A percentile compares a stretch with the other conserved stretches of the same genome.
Conservation (phyloP, 2,113 vertebrate genomes). For the Melanotaenia duboulayi region DNA sequence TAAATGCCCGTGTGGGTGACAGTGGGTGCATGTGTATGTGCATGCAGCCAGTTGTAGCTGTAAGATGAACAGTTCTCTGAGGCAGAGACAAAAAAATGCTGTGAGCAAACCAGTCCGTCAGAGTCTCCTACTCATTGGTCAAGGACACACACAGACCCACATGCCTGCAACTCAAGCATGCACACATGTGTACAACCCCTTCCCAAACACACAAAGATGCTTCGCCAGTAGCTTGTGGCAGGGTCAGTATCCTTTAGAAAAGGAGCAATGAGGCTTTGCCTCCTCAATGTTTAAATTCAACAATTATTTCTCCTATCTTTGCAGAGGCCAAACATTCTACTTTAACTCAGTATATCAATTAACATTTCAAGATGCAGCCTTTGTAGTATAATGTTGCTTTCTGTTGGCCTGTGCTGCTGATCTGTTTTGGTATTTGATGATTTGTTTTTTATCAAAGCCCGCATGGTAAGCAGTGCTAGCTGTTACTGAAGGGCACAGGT, state of each 20-base stretch:
- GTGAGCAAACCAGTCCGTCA: constrained; percentile 68
- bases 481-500: constrained; percentile 69
- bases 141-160: constrained; percentile 64
- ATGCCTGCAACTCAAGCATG: constrained; percentile 46
- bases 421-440: constrained; percentile 62
- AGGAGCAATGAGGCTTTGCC: constrained; percentile 48
- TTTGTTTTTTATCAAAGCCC: constrained; percentile 56
- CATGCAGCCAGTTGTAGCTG: constrained; percentile 51
- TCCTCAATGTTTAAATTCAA: constrained; percentile 43
- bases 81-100: constrained; percentile 66
- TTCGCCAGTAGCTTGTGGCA: constrained; percentile 65
- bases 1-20: constrained; percentile 8
- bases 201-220: constrained; percentile 57
- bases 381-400: constrained; percentile 14
- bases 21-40: background rate
- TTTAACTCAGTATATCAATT: constrained; percentile 46
- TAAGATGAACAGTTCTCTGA: constrained; percentile 74
- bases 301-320: constrained; percentile 35
- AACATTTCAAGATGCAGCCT: constrained; percentile 38
- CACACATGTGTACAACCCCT: constrained; percentile 50
- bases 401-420: constrained; percentile 42
- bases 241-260: constrained; percentile 57
- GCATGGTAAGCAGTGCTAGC: constrained; percentile 45
- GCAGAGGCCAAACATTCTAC: constrained; percentile 33
- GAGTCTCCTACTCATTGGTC: constrained; percentile 73